Conservation (phyloP, 2,797 vertebrate species). For the Triplophysa yarkandensis region DNA sequence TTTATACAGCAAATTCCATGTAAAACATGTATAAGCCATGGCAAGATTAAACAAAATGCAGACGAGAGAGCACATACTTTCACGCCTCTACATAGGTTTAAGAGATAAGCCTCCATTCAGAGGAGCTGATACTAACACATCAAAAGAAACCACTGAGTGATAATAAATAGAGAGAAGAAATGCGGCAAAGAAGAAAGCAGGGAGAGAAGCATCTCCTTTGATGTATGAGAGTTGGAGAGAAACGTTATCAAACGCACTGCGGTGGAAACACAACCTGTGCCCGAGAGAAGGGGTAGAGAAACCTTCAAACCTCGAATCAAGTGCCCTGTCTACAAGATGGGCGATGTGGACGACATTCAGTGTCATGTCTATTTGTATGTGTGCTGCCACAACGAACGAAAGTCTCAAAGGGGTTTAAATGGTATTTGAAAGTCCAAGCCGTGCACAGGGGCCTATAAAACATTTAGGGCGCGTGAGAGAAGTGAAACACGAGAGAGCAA, state of each 20-base stretch:
- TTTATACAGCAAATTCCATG: no score
- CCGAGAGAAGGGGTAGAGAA: slow-evolving; percentile 59
- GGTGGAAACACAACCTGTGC: slow-evolving; percentile 59
- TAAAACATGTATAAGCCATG: no score
- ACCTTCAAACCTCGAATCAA: slow-evolving; percentile 65
- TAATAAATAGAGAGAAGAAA: slow-evolving; percentile 59
- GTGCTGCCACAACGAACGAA: slow-evolving; percentile 66
- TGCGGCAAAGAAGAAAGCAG: slow-evolving; percentile 50
- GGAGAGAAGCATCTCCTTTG: slow-evolving; percentile 63
- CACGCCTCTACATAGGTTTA: slow-evolving; percentile 43
- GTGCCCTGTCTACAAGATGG: slow-evolving; percentile 61
- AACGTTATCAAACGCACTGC: slow-evolving; percentile 64
- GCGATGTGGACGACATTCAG: slow-evolving; percentile 10
- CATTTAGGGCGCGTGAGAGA: slow-evolving; percentile 65
- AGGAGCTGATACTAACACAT: slow-evolving; percentile 56
- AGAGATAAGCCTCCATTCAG: slow-evolving; percentile 52
- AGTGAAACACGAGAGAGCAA: slow-evolving; percentile 60
- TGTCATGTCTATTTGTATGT: slow-evolving; percentile 58
- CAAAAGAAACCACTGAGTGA: slow-evolving; percentile 63
- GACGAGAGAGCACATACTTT: neutral
- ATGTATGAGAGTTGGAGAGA: slow-evolving; percentile 63
- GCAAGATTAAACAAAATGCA: neutral
- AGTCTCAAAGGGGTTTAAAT: slow-evolving; percentile 73
- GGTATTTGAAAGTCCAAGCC: slow-evolving; percentile 70
- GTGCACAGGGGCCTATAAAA: slow-evolving; percentile 68